Conservation (phyloP, 2,888 invertebrate species). For the Elegia similella region DNA sequence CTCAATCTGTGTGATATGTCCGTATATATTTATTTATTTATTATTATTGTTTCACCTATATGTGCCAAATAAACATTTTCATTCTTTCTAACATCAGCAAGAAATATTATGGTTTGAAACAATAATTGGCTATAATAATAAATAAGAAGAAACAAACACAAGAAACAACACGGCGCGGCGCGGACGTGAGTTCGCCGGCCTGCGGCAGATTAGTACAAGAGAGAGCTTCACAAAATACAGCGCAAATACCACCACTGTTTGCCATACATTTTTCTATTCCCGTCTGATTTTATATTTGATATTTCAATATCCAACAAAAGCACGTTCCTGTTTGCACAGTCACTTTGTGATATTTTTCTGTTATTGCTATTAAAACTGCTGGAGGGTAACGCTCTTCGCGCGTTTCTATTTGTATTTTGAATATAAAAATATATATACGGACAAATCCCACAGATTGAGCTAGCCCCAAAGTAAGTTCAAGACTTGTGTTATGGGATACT, state of each 20-base stretch:
- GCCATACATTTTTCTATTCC: slow-evolving; percentile 66
- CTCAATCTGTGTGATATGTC: too few species aligned
- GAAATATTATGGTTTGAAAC: neutral
- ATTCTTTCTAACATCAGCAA: too few species aligned
- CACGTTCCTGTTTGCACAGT: slow-evolving; percentile 48
- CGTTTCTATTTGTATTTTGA: too few species aligned
- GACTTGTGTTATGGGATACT: too few species aligned
- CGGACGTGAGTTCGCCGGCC: slow-evolving; percentile 63
- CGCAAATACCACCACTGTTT: slow-evolving; percentile 73
- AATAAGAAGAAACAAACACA: slow-evolving; percentile 49
- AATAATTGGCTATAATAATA: slow-evolving; percentile 19
- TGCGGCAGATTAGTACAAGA: slow-evolving; percentile 69
- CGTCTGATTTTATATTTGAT: slow-evolving; percentile 29
- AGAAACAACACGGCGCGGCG: slow-evolving; percentile 64
- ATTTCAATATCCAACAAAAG: slow-evolving; percentile 45
- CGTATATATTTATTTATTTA: too few species aligned
- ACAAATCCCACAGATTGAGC: too few species aligned
- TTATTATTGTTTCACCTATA: too few species aligned
- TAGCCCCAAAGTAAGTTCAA: too few species aligned
- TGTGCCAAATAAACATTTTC: neutral
- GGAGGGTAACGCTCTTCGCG: too few species aligned
- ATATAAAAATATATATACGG: too few species aligned
- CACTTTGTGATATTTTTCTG: neutral
- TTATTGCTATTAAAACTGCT: neutral
- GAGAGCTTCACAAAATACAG: slow-evolving; percentile 65